These are phyloP conservation scores for Pachyrhynchus sulphureomaculatus DNA, from an alignment of 1,140 invertebrate genomes.

Conservation along the genomic window DNA sequence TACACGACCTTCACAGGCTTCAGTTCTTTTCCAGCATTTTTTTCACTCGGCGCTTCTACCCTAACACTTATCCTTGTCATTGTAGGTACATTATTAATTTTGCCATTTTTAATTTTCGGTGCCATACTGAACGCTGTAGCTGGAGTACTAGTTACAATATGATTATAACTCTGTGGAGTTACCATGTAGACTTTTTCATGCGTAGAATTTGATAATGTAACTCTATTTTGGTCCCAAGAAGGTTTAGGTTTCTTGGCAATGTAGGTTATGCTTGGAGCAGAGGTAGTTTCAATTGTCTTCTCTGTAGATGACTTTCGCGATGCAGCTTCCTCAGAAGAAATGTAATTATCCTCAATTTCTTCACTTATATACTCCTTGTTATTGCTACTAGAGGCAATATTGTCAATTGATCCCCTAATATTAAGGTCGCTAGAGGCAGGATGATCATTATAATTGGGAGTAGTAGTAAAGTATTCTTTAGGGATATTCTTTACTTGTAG, in stretches of 20 bases:
- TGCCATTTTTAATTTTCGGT: slow-evolving; percentile 43
- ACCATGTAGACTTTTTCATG: slow-evolving; percentile 79
- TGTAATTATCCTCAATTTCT: slow-evolving; percentile 43
- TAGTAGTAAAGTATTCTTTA: slow-evolving; percentile 71
- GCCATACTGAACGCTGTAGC: slow-evolving; percentile 39
- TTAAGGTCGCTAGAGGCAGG: slow-evolving; percentile 16
- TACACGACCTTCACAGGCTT: slow-evolving; percentile 48
- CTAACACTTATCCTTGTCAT: slow-evolving; percentile 61
- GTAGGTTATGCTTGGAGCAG: not conserved
- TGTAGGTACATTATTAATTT: slow-evolving; percentile 39
- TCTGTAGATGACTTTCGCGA: slow-evolving; percentile 31
- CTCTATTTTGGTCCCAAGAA: slow-evolving; percentile 64
- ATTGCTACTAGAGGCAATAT: slow-evolving; percentile 57
- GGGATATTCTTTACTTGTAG: slow-evolving; percentile 70
- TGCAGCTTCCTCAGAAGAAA: slow-evolving; percentile 36
- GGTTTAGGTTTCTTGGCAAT: slow-evolving; percentile 18
- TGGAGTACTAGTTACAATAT: slow-evolving; percentile 32
- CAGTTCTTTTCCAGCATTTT: slow-evolving; percentile 48
- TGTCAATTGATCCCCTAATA: slow-evolving; percentile 46
- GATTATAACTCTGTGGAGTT: slow-evolving; percentile 64
- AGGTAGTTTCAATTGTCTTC: not conserved
- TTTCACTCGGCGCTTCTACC: slow-evolving; percentile 53
- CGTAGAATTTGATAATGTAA: slow-evolving; percentile 69
- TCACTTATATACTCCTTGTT: slow-evolving; percentile 51
- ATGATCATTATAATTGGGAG: slow-evolving; percentile 43